Base-by-base conservation (phyloP, 2,888 invertebrate species). In the Xylocampa areola region DNA sequence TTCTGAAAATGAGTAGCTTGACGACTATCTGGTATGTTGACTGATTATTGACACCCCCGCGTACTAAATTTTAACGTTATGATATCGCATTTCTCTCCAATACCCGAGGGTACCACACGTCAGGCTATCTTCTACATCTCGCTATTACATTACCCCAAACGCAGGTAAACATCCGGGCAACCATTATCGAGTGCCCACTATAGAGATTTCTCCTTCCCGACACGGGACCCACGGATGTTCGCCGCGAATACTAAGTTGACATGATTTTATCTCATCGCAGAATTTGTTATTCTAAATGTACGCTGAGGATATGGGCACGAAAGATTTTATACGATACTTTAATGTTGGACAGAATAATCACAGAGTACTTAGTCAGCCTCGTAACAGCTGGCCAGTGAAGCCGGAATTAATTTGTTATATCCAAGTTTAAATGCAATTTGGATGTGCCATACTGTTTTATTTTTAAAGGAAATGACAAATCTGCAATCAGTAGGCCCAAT, bases 151-250 rank as follows among this genome's bases (percentile, higher is more conserved):
- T 58, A 53, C 58, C 64, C 52, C 6, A 32, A 60, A 52, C 72
- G 64, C 72, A 73, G 72, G 72, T 73, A 73, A 73, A 70, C 64
- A 61, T 73, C 73, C 67, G 73, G 57, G 33, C 49, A 39, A 29
- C 55, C 58, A 72, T 72, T 69, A 67, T 63, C 47, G 33, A 21
- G 16, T 35, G 29, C 41, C 66, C 33, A 43, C 68, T 48, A 65
- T 65, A 58, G 54, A 60, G 71, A 73, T 67, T 70, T 39, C 67
- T 50, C 55, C 25, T 39, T 33, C 47, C 19, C 40, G 41, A 45
- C 55, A 52, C 55, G 66, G 48, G 57, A 61, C 57, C 44, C 47
- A 40, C 32, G 45, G 53, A 53, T 58, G 68, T 66, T 57, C 52
- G 58, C 11, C 10, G 50, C 23, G 66, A 68, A 71, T 73, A 68